phyloP scores from a whole-genome alignment of 2,113 vertebrate genomes.

The Sander vitreus region DNA sequence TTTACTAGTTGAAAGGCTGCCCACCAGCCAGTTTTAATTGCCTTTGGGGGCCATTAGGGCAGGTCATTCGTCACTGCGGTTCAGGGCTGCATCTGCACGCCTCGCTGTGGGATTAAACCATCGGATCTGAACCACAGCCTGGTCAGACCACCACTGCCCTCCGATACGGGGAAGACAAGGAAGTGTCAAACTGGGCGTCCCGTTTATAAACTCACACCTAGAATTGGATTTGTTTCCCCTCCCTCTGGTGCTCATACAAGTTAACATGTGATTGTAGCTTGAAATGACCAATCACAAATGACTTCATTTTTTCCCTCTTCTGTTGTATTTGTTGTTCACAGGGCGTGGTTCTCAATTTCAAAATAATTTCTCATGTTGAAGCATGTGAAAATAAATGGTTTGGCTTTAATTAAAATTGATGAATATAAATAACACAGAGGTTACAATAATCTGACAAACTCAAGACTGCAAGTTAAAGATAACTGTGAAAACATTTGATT shows the following conservation, averaged over 20 bases:
- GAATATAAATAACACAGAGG: background rate
- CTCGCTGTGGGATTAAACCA: background rate
- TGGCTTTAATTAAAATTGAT: no score
- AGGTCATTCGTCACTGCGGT: slow-evolving; percentile 15
- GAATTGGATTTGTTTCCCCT: background rate
- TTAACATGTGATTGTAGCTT: background rate
- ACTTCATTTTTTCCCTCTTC: background rate
- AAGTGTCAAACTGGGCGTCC: background rate
- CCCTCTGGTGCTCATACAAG: background rate
- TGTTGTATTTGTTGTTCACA: background rate
- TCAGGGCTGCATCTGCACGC: background rate
- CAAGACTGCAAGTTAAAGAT: background rate
- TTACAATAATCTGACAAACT: background rate
- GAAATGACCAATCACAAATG: background rate
- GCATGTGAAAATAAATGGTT: background rate
- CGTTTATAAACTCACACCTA: no score
- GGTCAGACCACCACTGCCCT: background rate
- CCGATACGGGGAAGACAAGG: background rate
- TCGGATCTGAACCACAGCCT: background rate
- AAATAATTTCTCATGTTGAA: background rate
- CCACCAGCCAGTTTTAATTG: slow-evolving; percentile 47
- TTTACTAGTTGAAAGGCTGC: slow-evolving; percentile 39
- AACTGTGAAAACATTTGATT: no score
- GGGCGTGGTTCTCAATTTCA: background rate
- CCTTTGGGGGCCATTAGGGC: slow-evolving; percentile 20